Evolutionary conservation across 2,888 invertebrate genomes (phyloP).

Genomic region (Chrysomela aeneicollis): DNA sequence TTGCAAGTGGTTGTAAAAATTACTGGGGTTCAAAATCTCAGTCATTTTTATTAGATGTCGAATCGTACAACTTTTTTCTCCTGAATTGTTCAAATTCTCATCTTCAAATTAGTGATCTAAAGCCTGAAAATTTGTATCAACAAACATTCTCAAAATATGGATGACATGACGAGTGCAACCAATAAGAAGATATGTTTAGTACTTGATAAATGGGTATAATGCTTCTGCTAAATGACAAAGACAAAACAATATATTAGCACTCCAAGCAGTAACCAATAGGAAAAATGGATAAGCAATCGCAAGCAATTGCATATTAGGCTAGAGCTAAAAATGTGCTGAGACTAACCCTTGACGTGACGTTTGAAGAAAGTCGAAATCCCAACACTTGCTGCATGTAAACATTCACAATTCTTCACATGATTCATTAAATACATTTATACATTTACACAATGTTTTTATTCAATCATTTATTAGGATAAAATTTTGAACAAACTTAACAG

Average conservation of each 20-base stretch:
- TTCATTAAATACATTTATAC: slow-evolving; percentile 26
- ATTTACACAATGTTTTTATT: slow-evolving; percentile 28
- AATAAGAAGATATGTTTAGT: slow-evolving; percentile 25
- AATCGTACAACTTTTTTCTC: too few species aligned
- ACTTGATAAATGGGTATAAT: slow-evolving; percentile 38
- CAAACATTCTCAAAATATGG: too few species aligned
- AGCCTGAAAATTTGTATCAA: too few species aligned
- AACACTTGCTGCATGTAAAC: slow-evolving; percentile 61
- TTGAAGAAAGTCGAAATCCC: slow-evolving; percentile 60
- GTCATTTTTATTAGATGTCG: too few species aligned
- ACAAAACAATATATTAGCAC: slow-evolving; percentile 59
- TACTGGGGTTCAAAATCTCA: too few species aligned
- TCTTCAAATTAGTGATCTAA: too few species aligned
- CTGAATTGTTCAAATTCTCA: too few species aligned
- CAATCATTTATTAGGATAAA: slow-evolving; percentile 45
- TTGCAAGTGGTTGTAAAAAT: too few species aligned
- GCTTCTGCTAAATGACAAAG: slow-evolving; percentile 39
- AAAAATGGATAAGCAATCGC: slow-evolving; percentile 44
- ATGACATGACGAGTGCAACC: too few species aligned
- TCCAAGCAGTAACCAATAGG: slow-evolving; percentile 60
- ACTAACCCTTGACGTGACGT: slow-evolving; percentile 61
- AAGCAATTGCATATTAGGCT: slow-evolving; percentile 46
- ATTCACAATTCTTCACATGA: slow-evolving; percentile 39
- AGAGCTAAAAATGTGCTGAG: slow-evolving; percentile 46
- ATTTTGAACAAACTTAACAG: slow-evolving; percentile 49